Conservation (phyloP, 2,888 invertebrate genomes). For the Caenorhabditis sinica region DNA sequence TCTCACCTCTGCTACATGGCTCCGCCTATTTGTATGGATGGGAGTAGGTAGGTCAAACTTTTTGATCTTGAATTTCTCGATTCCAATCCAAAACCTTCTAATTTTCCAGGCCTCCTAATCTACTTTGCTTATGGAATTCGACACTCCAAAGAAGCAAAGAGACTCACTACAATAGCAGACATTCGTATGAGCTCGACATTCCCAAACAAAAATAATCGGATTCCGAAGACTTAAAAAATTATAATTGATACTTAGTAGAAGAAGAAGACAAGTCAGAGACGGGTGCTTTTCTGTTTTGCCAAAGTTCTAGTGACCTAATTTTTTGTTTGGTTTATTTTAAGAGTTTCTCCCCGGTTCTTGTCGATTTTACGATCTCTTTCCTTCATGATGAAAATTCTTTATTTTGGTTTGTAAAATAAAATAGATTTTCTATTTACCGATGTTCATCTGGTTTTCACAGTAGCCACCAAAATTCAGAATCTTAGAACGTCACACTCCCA, state of each 20-base stretch:
- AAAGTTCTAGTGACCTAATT: slow-evolving; percentile 14
- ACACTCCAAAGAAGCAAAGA: slow-evolving; percentile 85
- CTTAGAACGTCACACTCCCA: neutral
- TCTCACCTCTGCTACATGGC: slow-evolving; percentile 91
- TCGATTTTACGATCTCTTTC: slow-evolving; percentile 37
- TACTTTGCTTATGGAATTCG: slow-evolving; percentile 96
- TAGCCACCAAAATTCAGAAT: neutral
- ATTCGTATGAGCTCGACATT: slow-evolving; percentile 66
- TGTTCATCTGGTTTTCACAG: neutral
- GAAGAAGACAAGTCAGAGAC: slow-evolving; percentile 8
- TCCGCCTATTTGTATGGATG: slow-evolving; percentile 95
- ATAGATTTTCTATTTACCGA: neutral
- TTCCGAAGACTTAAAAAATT: slow-evolving; percentile 24
- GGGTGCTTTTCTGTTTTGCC: slow-evolving; percentile 16
- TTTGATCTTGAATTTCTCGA: neutral
- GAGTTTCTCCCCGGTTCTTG: slow-evolving; percentile 28
- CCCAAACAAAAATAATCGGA: slow-evolving; percentile 59
- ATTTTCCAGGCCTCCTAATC: slow-evolving; percentile 89
- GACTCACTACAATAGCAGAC: slow-evolving; percentile 53
- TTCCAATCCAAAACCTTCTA: neutral
- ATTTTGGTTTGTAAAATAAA: neutral
- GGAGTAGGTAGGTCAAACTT: slow-evolving; percentile 86
- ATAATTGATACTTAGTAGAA: neutral
- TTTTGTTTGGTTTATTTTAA: neutral
- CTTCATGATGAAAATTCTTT: too few relatives aligned